Conservation (phyloP, 2,888 invertebrate species). For the Metacarcinus magister region DNA sequence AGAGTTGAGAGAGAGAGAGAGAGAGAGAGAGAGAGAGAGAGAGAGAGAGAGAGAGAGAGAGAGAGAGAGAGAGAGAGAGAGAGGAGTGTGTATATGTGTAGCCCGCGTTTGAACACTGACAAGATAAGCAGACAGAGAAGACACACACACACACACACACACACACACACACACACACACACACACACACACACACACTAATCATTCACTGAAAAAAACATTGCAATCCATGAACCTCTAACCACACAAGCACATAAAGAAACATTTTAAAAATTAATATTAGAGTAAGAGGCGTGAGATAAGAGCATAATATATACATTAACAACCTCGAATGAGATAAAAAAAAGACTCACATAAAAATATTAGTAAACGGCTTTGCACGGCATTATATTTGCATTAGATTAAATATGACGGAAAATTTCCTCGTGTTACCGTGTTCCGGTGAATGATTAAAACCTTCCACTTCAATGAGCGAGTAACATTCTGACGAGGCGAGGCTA, state of each 20-base stretch:
- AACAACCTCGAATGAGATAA: background rate
- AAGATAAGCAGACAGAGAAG: background rate
- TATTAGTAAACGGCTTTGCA: background rate
- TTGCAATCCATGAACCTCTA: background rate
- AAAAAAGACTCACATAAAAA: background rate
- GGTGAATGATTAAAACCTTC: background rate
- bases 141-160: background rate
- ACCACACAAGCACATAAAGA: background rate
- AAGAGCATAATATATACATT: background rate
- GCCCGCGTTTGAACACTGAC: too few relatives aligned
- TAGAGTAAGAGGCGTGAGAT: too few relatives aligned
- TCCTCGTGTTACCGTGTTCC: background rate
- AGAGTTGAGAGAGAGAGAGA: background rate
- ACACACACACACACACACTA: background rate
- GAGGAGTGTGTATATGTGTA: too few relatives aligned
- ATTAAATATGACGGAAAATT: background rate
- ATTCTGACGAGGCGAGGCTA: background rate
- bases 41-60: constrained; percentile 31
- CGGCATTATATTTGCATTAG: background rate
- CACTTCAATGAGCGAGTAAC: background rate
- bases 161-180: background rate
- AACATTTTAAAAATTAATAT: background rate
- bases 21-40: background rate
- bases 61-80: constrained; percentile 1
- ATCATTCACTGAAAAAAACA: background rate